phyloP scores from a whole-genome alignment of 2,888 invertebrate species.

The Nomada ferruginata region DNA sequence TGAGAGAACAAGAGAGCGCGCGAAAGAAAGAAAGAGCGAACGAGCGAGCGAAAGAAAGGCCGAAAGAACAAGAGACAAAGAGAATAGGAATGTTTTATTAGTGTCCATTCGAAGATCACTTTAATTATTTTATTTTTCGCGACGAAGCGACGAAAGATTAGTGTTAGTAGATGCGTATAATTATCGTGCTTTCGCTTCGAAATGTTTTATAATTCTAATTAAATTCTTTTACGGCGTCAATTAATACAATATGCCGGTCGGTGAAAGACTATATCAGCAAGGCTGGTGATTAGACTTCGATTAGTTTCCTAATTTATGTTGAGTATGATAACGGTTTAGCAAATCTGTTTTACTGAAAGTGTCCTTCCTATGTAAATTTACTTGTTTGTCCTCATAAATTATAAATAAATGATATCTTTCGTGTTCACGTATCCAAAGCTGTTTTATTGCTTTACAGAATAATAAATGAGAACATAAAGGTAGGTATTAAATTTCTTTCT shows the following conservation, averaged over 20 bases:
- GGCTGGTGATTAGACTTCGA: constrained; percentile 51
- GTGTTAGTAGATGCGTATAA: constrained; percentile 56
- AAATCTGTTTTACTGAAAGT: constrained; percentile 82
- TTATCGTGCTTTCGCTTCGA: constrained; percentile 66
- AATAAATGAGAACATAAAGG: not conserved
- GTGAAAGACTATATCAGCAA: constrained; percentile 56
- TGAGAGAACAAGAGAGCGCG: constrained; percentile 28
- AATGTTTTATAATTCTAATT: constrained; percentile 58
- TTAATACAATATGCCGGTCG: constrained; percentile 21
- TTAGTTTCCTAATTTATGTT: constrained; percentile 76
- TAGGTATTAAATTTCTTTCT: constrained; percentile 15
- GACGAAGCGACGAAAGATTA: constrained; percentile 44
- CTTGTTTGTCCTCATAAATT: constrained; percentile 81
- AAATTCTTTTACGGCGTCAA: constrained; percentile 42
- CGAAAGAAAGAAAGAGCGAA: constrained; percentile 13
- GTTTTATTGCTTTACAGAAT: constrained; percentile 15
- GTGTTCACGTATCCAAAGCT: constrained; percentile 75
- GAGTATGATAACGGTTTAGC: constrained; percentile 76
- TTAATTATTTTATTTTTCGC: constrained; percentile 50
- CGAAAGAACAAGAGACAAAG: constrained; percentile 38
- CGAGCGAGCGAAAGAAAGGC: constrained; percentile 22
- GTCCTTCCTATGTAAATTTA: constrained; percentile 83
- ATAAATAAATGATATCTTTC: constrained; percentile 81
- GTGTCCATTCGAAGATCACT: constrained; percentile 48
- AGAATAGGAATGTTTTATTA: constrained; percentile 35